Conservation (phyloP, 2,797 vertebrate genomes). For the Chromobotia macracanthus region DNA sequence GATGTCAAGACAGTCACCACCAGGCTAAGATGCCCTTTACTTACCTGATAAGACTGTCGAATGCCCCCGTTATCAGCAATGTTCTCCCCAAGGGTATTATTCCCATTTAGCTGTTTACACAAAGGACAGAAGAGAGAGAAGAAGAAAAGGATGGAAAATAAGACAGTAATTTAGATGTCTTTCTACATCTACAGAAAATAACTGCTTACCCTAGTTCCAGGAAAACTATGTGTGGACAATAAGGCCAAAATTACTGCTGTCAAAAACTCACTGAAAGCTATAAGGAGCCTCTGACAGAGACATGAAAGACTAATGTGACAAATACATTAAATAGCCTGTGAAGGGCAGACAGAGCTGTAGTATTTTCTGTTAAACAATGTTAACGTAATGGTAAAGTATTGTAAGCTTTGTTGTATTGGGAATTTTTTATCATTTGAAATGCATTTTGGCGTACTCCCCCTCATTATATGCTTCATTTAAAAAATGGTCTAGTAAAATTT, state of each 20-base stretch:
- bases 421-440: not conserved
- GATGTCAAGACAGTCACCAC: slow-evolving; percentile 5
- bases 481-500: not conserved
- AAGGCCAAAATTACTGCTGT: slow-evolving; percentile 9
- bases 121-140: slow-evolving; percentile 51
- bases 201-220: slow-evolving; percentile 45
- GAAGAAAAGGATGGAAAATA: slow-evolving; percentile 26
- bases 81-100: slow-evolving; percentile 96
- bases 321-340: not conserved
- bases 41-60: slow-evolving; percentile 94
- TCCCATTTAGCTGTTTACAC: slow-evolving; percentile 88
- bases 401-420: not conserved
- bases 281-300: not conserved
- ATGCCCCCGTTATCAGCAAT: slow-evolving; percentile 97
- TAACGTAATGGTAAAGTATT: not conserved
- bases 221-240: slow-evolving; percentile 39
- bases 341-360: not conserved
- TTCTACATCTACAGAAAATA: slow-evolving; percentile 63
- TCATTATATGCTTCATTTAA: not conserved
- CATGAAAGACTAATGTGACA: slow-evolving; percentile 6
- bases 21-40: slow-evolving; percentile 51
- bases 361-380: slow-evolving; percentile 5
- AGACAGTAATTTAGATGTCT: slow-evolving; percentile 54
- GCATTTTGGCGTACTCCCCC: not conserved
- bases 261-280: slow-evolving; percentile 10